phyloP scores from a whole-genome alignment of 1,140 invertebrate genomes.

The Cecropterus lyciades region DNA sequence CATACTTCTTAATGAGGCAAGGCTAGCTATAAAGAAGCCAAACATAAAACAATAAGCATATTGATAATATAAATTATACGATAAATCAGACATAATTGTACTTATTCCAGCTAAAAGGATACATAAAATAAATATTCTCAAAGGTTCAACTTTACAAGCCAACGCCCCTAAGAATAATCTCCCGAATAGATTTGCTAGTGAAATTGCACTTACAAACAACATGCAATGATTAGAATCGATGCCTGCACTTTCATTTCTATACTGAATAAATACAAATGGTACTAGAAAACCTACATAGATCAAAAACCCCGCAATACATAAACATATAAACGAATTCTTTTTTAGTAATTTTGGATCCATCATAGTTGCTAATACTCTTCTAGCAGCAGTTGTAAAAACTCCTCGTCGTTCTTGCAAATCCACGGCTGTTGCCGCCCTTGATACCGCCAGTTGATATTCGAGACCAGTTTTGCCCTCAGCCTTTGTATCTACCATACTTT shows the following conservation, averaged over 20 bases:
- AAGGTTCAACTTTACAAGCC: slow-evolving; percentile 60
- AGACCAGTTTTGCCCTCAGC: slow-evolving; percentile 63
- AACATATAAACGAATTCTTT: slow-evolving; percentile 60
- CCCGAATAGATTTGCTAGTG: slow-evolving; percentile 62
- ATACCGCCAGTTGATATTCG: slow-evolving; percentile 77
- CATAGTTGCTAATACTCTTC: slow-evolving; percentile 77
- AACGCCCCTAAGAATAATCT: slow-evolving; percentile 61
- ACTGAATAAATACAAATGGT: slow-evolving; percentile 68
- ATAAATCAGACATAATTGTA: slow-evolving; percentile 60
- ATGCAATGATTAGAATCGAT: slow-evolving; percentile 53
- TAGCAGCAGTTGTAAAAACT: slow-evolving; percentile 67
- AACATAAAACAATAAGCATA: slow-evolving; percentile 66
- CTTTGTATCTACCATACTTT: slow-evolving; percentile 70
- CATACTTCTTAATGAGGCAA: slow-evolving; percentile 62
- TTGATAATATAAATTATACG: slow-evolving; percentile 65
- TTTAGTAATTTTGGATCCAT: slow-evolving; percentile 69
- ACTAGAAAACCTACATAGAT: slow-evolving; percentile 69
- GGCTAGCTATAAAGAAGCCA: slow-evolving; percentile 64
- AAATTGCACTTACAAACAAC: slow-evolving; percentile 67
- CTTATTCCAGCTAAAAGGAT: slow-evolving; percentile 52
- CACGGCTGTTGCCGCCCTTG: slow-evolving; percentile 65
- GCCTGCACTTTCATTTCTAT: slow-evolving; percentile 55
- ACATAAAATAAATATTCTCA: slow-evolving; percentile 51
- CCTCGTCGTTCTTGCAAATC: slow-evolving; percentile 69
- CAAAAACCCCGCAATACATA: slow-evolving; percentile 63